These are phyloP conservation scores for Oncopeltus fasciatus DNA, from an alignment of 1,140 invertebrate genomes.

Conservation along the genomic window DNA sequence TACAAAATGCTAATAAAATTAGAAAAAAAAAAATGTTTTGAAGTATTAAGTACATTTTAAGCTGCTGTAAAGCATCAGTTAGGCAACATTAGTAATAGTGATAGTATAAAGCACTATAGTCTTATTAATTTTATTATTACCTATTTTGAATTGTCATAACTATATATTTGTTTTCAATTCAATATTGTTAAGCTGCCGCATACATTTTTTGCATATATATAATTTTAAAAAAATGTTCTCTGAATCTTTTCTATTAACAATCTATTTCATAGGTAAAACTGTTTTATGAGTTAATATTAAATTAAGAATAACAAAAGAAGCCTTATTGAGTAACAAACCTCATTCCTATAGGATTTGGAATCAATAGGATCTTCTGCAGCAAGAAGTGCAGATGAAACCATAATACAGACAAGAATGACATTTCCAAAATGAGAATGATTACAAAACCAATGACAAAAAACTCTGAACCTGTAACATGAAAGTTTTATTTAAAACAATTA, in stretches of 20 bases:
- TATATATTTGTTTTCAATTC: too few relatives aligned
- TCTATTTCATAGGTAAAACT: too few relatives aligned
- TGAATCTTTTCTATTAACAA: neutral
- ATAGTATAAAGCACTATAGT: too few relatives aligned
- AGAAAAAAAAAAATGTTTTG: too few relatives aligned
- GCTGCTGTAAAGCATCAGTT: too few relatives aligned
- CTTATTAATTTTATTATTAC: too few relatives aligned
- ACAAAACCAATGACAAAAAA: conserved; percentile 91
- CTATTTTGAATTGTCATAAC: too few relatives aligned
- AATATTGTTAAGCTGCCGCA: too few relatives aligned
- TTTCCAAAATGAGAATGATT: conserved; percentile 95
- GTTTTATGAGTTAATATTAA: neutral
- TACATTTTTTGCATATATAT: neutral
- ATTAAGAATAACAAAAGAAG: neutral
- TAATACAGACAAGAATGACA: conserved; percentile 90
- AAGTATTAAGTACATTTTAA: too few relatives aligned
- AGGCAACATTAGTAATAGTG: too few relatives aligned
- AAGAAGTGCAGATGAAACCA: conserved; percentile 95
- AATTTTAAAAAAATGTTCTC: neutral
- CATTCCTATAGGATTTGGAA: conserved; percentile 54
- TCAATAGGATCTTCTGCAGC: conserved; percentile 93
- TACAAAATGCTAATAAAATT: too few relatives aligned
- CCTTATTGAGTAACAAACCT: conserved; percentile 32
- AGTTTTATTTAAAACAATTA: too few relatives aligned
- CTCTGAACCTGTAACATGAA: conserved; percentile 75